Evolutionary conservation across 2,113 vertebrate genomes (phyloP).

Genomic region (Tringa solitaria): DNA sequence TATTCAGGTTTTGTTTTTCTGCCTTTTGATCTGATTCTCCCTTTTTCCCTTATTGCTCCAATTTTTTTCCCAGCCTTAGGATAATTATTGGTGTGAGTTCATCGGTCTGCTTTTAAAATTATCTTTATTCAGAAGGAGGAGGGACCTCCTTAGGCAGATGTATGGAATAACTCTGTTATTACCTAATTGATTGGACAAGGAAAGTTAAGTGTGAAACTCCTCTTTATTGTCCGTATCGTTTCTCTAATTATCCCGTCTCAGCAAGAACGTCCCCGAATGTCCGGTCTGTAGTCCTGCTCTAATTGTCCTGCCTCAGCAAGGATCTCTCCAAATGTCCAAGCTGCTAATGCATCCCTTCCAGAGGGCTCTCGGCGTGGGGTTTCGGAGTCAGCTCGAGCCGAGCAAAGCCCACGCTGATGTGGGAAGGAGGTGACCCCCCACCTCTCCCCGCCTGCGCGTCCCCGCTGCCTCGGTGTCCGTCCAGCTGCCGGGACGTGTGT

Average conservation of each 20-base stretch:
- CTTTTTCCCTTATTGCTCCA: neutral
- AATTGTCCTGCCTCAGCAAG: neutral
- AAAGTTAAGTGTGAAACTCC: neutral
- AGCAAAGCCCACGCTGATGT: neutral
- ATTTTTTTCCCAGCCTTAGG: neutral
- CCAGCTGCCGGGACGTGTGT: neutral
- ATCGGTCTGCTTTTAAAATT: neutral
- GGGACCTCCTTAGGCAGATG: neutral
- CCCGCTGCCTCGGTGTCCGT: rapidly evolving
- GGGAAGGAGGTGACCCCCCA: neutral
- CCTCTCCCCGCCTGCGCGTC: neutral
- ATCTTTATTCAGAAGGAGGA: neutral
- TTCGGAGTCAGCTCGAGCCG: neutral
- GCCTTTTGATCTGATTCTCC: neutral
- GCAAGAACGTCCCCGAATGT: neutral
- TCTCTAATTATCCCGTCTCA: neutral
- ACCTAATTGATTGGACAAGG: neutral
- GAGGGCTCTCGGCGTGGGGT: neutral
- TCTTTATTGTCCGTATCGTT: neutral
- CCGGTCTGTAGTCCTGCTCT: rapidly evolving
- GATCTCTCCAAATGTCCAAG: neutral
- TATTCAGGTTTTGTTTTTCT: neutral
- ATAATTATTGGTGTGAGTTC: neutral
- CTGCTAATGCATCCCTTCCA: neutral
- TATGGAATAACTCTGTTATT: neutral